Evolutionary conservation across 2,888 invertebrate genomes (phyloP), one percentile per base, ranked within the genome.

Genomic region (Cheilosia variabilis): DNA sequence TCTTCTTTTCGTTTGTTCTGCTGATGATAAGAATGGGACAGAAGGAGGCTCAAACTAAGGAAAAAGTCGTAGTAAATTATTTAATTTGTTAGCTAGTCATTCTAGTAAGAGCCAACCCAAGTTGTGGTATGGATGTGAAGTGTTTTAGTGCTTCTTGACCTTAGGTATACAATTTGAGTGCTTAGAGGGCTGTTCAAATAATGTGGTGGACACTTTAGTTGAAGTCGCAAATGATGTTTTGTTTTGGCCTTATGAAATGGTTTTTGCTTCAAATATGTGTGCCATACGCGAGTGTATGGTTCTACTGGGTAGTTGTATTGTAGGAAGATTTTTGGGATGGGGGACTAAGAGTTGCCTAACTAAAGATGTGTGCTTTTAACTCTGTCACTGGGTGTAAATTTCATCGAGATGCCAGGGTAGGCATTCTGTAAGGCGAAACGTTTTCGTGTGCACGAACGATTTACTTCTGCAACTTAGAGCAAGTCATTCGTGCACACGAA

Each of bases 61-160:
- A 17, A 17, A 19, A 7, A 10, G 7, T 10, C 10, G 37, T 9
- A 19, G 62, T 72, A 63, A 53, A 72, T 72, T 27, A 72, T 60
- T 72, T 72, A 72, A 72, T 53, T 72, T 72, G 62, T 62, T 62
- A 62, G 62, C 52, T 45, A 52, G 62, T 72, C 72, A 53, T 62
- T 17, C n/a, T 50, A 50, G 34, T 10, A 22, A 63, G 43, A 34
- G 17, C 17, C 72, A 31, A 31, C 41, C n/a, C 43, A 15, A 10
- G 24, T 22, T 47, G 37, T 37, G 37, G 27, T 31, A 43, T 55
- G 37, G 24, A 24, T 65, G 52, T 55, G 31, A 24, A 4, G 43
- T 24, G 34, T 7, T 52, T 50, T 19, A 50, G 37, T 65, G 34
- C 37, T 10, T 24, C 47, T 47, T 58, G 69, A 71, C 47, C 69